phyloP scores from a whole-genome alignment of 2,888 invertebrate genomes.

The Rotaria sp. region DNA sequence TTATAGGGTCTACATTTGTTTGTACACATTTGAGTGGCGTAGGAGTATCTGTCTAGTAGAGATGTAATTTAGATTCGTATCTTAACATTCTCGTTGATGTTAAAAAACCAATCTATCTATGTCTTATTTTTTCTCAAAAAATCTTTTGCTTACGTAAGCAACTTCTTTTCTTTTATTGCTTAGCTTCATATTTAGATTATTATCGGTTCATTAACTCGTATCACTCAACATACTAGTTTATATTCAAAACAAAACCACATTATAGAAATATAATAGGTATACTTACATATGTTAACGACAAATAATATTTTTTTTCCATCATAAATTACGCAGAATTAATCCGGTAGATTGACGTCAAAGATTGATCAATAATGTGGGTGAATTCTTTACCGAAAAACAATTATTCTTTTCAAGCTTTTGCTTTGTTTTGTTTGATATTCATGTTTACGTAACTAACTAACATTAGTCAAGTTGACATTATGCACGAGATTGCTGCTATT shows the following conservation, averaged over 20 bases:
- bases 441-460: not conserved
- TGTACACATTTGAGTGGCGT: not conserved
- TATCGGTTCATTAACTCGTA: not conserved
- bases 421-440: not conserved
- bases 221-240: not conserved
- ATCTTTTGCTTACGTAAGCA: not conserved
- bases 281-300: not conserved
- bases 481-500: not conserved
- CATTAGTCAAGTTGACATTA: not conserved
- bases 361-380: not conserved
- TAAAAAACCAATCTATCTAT: no score
- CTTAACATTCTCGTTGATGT: not conserved
- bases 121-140: not conserved
- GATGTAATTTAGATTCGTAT: not conserved
- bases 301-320: not conserved
- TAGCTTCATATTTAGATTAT: not conserved
- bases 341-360: not conserved
- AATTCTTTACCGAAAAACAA: not conserved
- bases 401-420: not conserved
- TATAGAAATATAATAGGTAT: not conserved
- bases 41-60: not conserved
- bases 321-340: not conserved
- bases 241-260: not conserved
- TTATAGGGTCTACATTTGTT: not conserved
- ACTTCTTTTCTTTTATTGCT: not conserved